Base-by-base conservation (phyloP, 2,113 vertebrate genomes). In the Rhinolophus ferrumequinum region DNA sequence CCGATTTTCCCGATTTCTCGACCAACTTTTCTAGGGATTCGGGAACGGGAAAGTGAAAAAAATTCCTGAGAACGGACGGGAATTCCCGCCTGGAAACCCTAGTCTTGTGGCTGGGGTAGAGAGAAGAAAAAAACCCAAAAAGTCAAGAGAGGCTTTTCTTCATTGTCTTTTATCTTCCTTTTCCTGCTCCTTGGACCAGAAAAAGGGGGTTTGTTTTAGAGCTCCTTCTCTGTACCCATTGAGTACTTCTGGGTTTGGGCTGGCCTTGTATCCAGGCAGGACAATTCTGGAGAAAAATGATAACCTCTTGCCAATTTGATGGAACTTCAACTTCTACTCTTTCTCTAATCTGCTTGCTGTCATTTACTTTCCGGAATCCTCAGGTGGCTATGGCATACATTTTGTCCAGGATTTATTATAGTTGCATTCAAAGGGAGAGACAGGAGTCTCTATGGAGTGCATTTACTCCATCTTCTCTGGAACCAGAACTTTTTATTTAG, bases 401-500 rank as follows among this genome's bases (percentile, higher is more conserved):
- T 81, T 87, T 94, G 19, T 82, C 16, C 8, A 72, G 87, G 35
- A 50, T 75, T 67, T 96, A n/a, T 54, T 96, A n/a, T 54, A 64
- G 52, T 66, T 95, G 26, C 4, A 18, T 73, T 76, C 60, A 84
- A 77, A 75, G 60, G 56, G 70, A 83, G 62, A 50, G 30, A 69
- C 21, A 41, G 35, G n/a, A 33, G 6, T 58, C 64, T 70, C 30
- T 52, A 1, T 66, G 28, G 64, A 52, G 41, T 66, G 7, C 50
- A 3, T 26, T 81, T 38, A 77, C 13, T 64, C 9, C 73, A 67
- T 88, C 30, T 80, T 92, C 41, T 21, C 30, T 72, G 54, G 76
- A 82, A 87, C 44, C 5, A 52, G 82, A 88, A 90, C 35, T 80
- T 69, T 85, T 64, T 94, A 64, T 92, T 90, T 93, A 64, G 38